Evolutionary conservation across 35 echinoderm and acorn worm genomes (phyloP), one percentile per base, ranked within the genome.

Genomic region (Apostichopus parvimensis): DNA sequence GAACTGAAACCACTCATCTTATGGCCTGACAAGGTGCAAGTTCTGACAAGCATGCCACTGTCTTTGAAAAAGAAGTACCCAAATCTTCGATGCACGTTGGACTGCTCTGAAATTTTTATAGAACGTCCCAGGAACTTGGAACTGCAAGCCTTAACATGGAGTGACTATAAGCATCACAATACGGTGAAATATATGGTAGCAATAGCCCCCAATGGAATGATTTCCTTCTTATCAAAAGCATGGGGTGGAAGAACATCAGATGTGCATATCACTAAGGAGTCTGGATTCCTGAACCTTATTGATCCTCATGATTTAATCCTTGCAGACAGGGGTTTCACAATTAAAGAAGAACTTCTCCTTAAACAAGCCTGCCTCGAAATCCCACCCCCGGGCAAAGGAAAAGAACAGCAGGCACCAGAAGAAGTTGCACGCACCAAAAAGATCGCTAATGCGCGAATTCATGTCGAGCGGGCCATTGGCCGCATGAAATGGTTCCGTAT

Each of bases 81-180:
- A 61, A 61, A 24, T 26, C 45, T 93, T 28, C 26, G 89, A 21
- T 87, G 87, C 76, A 96, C 80, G 15, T n/a, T 93, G 23, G 95
- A 96, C 54, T 96, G 92, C 72, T 94, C 92, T 23, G 88, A 96
- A 71, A 82, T 96, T 1, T 96, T 96, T 26, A 91, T 95, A 6
- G 87, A 82, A 80, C 34, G 89, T 5, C 91, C 94, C 77, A 58
- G 92, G n/a, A 65, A 1, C 25, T n/a, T n/a, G n/a, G n/a, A n/a
- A 57, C 9, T 55, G 4, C 92, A 95, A 58, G 92, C 94, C 13
- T 8, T 77, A 1, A 95, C 94, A 53, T 95, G 94, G 92, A 93
- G 92, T 53, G 87, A 95, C 56, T 93, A 95, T 55, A 93, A 95
- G 53, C 85, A 93, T 65, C 87, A 93, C 21, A 93, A 95, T 25